Evolutionary conservation across 2,888 invertebrate species (phyloP), one percentile per base, ranked within the genome.

Genomic region (Mimumesa dahlbomi): DNA sequence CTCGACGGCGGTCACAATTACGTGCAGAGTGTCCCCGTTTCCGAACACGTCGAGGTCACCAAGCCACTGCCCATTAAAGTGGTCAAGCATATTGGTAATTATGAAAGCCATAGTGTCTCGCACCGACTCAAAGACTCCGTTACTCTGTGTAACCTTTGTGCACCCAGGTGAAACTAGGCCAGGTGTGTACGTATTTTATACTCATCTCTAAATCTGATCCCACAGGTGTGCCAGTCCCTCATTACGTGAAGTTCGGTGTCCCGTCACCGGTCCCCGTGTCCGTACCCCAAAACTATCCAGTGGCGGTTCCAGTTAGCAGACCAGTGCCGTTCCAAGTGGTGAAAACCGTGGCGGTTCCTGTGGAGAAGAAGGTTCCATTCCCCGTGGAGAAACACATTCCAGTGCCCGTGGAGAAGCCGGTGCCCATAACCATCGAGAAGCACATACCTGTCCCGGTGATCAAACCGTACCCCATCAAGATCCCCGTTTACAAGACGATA

Each of bases 311-410:
- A 0, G 93, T 94, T 0, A 92, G 93, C 0, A 93, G 93, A 76
- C 93, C 94, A 0, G 91, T 94, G 0, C 93, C 94, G 0, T 92
- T 94, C 0, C 94, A 94, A 0, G 91, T 94, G 2, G 90, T 94
- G 29, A 94, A 93, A 83, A 94, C 94, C 75, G 91, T 94, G 0
- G 92, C 93, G 0, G 91, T 94, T 21, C 94, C 94, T 0, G 92
- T 94, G 0, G 94, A 94, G 80, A 94, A 94, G 83, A 94, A 94
- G 19, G 93, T 94, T 2, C 94, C 94, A 0, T 94, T 93, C 82
- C 93, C 93, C 0, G 93, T 94, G 0, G 93, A 94, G 73, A 94
- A 94, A 75, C 93, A 94, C 76, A 88, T 94, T 4, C 91, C 93
- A 6, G 93, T 94, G 11, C 92, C 92, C 0, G 92, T 94, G 0